Percentiles rank a stretch among this genome's conserved stretches.
Evolutionary conservation across 2,797 vertebrate species (phyloP).

Genomic region (Pitangus sulphuratus): DNA sequence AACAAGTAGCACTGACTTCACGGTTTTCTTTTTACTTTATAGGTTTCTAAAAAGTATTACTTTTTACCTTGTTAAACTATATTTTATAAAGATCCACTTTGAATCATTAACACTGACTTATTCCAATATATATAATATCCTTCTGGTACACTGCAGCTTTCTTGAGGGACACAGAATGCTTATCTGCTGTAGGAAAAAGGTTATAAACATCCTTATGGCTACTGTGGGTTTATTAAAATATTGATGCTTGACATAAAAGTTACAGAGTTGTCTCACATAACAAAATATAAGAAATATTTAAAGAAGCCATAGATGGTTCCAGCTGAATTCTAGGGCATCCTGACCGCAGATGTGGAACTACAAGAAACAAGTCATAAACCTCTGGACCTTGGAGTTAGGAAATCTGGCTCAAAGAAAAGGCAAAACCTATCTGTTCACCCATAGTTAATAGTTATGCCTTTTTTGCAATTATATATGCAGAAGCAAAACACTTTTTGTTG

Average conservation of each 20-base stretch:
- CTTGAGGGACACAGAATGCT: not conserved
- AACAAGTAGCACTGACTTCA: not conserved
- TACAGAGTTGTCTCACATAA: constrained; percentile 23
- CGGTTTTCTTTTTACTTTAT: not conserved
- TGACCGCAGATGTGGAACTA: constrained; percentile 71
- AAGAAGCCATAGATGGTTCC: constrained; percentile 60
- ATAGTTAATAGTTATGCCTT: not conserved
- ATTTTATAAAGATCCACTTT: not conserved
- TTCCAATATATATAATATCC: not conserved
- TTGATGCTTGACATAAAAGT: not conserved
- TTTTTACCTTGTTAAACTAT: not conserved
- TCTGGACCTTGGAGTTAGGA: constrained; percentile 63
- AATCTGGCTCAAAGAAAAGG: constrained; percentile 49
- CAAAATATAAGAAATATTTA: constrained; percentile 61
- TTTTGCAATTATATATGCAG: not conserved
- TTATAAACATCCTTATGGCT: not conserved
- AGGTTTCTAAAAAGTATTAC: not conserved
- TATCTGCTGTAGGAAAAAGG: not conserved
- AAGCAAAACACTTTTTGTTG: not conserved
- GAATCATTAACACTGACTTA: not conserved
- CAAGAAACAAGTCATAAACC: constrained; percentile 77
- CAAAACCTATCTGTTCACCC: not conserved
- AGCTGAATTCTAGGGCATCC: constrained; percentile 65
- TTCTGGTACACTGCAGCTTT: not conserved
- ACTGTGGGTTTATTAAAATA: not conserved